phyloP scores from a whole-genome alignment of 2,113 vertebrate genomes.

The Mormoops blainvillei region DNA sequence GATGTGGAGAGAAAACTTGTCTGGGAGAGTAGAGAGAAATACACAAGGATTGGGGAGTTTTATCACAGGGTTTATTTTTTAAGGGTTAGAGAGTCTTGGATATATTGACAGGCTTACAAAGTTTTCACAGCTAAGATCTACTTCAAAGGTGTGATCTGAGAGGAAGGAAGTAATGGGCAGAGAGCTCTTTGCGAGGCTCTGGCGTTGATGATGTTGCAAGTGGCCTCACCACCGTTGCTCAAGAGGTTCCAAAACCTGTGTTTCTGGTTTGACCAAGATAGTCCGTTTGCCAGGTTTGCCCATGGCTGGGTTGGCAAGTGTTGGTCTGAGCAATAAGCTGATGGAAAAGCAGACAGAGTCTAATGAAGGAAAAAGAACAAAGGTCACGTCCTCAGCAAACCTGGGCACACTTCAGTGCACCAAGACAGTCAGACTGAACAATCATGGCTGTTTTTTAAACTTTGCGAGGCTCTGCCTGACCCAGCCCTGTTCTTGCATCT shows the following conservation, averaged over 20 bases:
- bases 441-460: background rate
- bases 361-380: background rate
- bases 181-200: background rate
- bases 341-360: background rate
- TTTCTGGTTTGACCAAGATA: slow-evolving; percentile 47
- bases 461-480: background rate
- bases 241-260: slow-evolving; percentile 29
- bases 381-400: background rate
- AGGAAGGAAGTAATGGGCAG: background rate
- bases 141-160: background rate
- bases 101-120: background rate
- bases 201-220: background rate
- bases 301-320: background rate
- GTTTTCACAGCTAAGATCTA: background rate
- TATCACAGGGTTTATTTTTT: background rate
- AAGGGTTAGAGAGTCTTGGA: background rate
- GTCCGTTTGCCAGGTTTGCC: background rate
- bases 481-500: background rate
- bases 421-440: background rate
- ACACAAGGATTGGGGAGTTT: background rate
- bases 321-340: background rate
- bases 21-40: background rate
- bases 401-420: background rate
- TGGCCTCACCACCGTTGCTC: background rate
- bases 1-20: background rate